Base-by-base conservation (phyloP, 2,113 vertebrate species). In the Mirza zaza region DNA sequence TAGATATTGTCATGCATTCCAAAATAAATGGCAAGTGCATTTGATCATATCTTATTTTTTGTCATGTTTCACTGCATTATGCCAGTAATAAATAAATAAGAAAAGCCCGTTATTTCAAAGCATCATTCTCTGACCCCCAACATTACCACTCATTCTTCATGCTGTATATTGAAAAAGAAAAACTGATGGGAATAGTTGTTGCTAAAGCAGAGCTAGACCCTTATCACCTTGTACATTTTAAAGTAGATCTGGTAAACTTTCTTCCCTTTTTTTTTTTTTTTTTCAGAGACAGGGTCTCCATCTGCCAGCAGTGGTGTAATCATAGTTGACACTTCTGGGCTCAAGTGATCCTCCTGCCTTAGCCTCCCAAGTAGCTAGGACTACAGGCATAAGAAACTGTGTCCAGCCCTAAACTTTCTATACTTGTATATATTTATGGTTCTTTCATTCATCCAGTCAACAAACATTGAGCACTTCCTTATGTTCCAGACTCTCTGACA, bases 21-120 rank as follows among this genome's bases (percentile, higher is more conserved):
- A 96, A 96, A 97, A 96, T 79, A 96, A 96, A 95, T 17, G 73
- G 48, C 91, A 96, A 95, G 39, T 70, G 36, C 93, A 98, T 95
- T 96, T 96, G 95, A 97, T 97, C 96, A 91, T 80, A 92, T 95
- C 93, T 92, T 92, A 96, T 36, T 86, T 96, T 95, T 92, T 96
- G 80, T 95, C 90, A 96, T 83, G 20, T 92, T 96, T 96, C 70
- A 92, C n/a, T 82, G 21, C 52, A 90, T 84, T 86, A 82, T 77
- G 91, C 65, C 91, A 97, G 70, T 81, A 86, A 25, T 77, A 27
- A 96, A 73, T 93, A 95, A 93, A 95, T 93, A 96, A 50, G 67
- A 88, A 77, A 92, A 96, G 32, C 34, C 80, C 81, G 45, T 55
- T 92, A 97, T 88, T 96, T 95, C 75, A 92, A 45, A 94, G 39